Percentiles rank a stretch among this genome's conserved stretches.
These are phyloP conservation scores for Eurytoma adleriae DNA, from an alignment of 2,888 invertebrate genomes.

Conservation along the genomic window DNA sequence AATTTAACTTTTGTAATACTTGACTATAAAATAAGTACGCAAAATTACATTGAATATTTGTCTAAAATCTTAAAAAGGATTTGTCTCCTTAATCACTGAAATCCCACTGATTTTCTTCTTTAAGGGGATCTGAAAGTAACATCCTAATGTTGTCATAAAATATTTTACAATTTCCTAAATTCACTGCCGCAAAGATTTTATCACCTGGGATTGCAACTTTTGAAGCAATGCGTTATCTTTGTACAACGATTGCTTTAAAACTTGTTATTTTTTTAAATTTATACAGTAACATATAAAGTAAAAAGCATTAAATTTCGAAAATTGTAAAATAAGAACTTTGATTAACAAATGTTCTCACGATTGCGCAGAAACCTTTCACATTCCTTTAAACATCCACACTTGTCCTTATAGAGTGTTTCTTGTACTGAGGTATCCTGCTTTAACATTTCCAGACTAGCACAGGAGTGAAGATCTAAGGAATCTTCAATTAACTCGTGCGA, in stretches of 20 bases:
- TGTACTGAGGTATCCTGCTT: slow-evolving; percentile 48
- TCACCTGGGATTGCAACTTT: not conserved
- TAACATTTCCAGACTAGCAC: slow-evolving; percentile 52
- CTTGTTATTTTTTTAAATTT: slow-evolving; percentile 16
- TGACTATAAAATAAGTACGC: slow-evolving; percentile 49
- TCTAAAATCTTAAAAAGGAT: slow-evolving; percentile 38
- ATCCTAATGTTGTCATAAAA: not conserved
- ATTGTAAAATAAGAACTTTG: slow-evolving; percentile 18
- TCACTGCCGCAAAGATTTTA: slow-evolving; percentile 5
- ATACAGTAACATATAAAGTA: not conserved
- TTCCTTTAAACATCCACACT: slow-evolving; percentile 36
- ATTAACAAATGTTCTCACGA: no score
- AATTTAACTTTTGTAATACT: slow-evolving; percentile 54
- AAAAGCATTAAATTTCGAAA: slow-evolving; percentile 12
- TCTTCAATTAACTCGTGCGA: slow-evolving; percentile 54
- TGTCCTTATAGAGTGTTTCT: slow-evolving; percentile 24
- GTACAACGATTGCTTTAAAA: slow-evolving; percentile 8
- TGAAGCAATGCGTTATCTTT: slow-evolving; percentile 6
- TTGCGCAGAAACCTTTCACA: slow-evolving; percentile 31
- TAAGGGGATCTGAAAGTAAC: slow-evolving; percentile 47
- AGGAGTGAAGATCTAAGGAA: slow-evolving; percentile 50
- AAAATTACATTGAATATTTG: slow-evolving; percentile 45
- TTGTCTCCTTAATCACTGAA: not conserved
- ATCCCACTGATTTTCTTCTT: slow-evolving; percentile 17
- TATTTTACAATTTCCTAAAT: slow-evolving; percentile 39